Base-by-base conservation (phyloP, 2,888 invertebrate species). In the Pandemis heparana region DNA sequence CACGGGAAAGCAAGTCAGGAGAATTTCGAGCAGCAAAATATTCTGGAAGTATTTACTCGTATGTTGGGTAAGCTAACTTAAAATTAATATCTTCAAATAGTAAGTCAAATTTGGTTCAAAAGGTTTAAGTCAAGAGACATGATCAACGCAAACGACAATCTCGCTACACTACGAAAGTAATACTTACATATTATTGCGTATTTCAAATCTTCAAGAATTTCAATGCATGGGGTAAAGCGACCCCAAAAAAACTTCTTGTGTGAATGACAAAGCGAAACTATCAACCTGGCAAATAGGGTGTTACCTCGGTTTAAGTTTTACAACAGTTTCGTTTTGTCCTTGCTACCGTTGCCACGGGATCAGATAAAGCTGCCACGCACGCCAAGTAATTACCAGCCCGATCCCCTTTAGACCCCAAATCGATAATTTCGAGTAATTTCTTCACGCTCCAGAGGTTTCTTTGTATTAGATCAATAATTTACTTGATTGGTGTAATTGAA, bases 301-400 rank as follows among this genome's bases (percentile, higher is more conserved):
- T 18, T 65, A 39, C 32, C 23, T 63, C 56, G 48, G 41, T 60
- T 56, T 23, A 65, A 39, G 39, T 60, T 60, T 65, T 65, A 65
- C 65, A 60, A 56, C 18, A 76, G 77, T 75, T 75, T 75, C 71
- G 74, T 69, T 75, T 78, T 76, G 76, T 62, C 67, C 77, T 75
- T 72, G 48, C 66, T 66, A 62, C 48, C 48, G 18, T 39, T 63
- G 48, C 56, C 64, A 63, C 41, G 41, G 60, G 43, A 73, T 73
- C 75, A 56, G 75, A 75, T 75, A 73, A 62, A 51, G 66, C 62
- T 70, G 67, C 65, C 79, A 80, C 78, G 81, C 81, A 83, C 81
- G 78, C 79, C 77, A 79, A 81, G 79, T 86, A 85, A 87, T 87
- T 87, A 84, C 81, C 76, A 75, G 75, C 77, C 66, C 77, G 77